A percentile compares a stretch with the other conserved stretches of the same genome.
Evolutionary conservation across 2,888 invertebrate genomes (phyloP).

Genomic region (Mythimna impura): DNA sequence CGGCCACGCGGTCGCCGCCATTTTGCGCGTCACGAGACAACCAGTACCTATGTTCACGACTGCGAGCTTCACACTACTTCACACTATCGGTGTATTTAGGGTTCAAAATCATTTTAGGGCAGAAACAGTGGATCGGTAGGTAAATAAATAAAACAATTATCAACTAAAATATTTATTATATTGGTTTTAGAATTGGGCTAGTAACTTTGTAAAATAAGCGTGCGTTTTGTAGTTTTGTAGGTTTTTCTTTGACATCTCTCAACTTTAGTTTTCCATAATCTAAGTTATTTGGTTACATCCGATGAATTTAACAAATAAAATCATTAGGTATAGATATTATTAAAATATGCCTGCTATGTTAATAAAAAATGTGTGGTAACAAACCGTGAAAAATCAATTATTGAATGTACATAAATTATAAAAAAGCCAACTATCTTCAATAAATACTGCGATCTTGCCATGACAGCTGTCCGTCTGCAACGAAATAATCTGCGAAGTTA

Average conservation of each 20-base stretch:
- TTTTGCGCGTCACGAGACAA: slow-evolving; percentile 64
- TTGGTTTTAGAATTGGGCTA: slow-evolving; percentile 57
- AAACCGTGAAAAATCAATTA: too few relatives aligned
- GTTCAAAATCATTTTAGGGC: slow-evolving; percentile 59
- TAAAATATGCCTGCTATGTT: too few relatives aligned
- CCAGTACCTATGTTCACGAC: slow-evolving; percentile 50
- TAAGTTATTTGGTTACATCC: slow-evolving; percentile 39
- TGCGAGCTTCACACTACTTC: slow-evolving; percentile 60
- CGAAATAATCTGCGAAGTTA: too few relatives aligned
- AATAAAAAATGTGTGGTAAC: too few relatives aligned
- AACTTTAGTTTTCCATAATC: slow-evolving; percentile 57
- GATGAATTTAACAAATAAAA: too few relatives aligned
- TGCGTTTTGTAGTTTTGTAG: slow-evolving; percentile 55
- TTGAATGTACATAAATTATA: too few relatives aligned
- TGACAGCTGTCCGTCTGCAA: too few relatives aligned
- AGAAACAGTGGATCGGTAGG: slow-evolving; percentile 60
- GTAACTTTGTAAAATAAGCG: slow-evolving; percentile 57
- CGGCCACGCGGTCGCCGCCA: slow-evolving; percentile 66
- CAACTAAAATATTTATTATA: slow-evolving; percentile 58
- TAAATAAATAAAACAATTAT: slow-evolving; percentile 61
- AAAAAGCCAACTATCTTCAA: too few relatives aligned
- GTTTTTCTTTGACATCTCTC: slow-evolving; percentile 51
- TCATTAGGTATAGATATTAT: too few relatives aligned
- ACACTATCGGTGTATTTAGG: slow-evolving; percentile 53
- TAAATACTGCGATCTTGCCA: too few relatives aligned